Conservation (phyloP, 2,113 vertebrate genomes). For the Ailurus styani region DNA sequence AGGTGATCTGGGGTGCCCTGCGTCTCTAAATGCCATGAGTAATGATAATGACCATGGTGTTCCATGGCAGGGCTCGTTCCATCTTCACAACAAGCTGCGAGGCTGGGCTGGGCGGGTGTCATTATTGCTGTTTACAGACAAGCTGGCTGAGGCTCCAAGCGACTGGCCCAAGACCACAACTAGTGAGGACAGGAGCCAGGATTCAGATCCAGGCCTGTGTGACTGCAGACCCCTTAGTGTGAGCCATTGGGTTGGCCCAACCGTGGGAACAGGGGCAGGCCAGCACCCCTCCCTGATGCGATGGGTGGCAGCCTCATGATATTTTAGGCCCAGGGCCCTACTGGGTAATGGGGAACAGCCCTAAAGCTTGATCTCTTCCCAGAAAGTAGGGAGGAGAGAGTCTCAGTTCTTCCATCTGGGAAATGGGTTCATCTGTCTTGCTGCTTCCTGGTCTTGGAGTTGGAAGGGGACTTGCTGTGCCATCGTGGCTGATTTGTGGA, state of each 20-base stretch:
- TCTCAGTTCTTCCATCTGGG: background rate
- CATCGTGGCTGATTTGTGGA: background rate
- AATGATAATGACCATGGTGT: background rate
- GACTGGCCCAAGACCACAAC: background rate
- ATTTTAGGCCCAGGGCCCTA: background rate
- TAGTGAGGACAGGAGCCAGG: background rate
- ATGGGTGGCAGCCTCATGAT: background rate
- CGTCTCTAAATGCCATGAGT: slow-evolving; percentile 61
- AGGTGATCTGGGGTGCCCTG: background rate
- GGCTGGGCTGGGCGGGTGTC: background rate
- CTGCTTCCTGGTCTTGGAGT: background rate
- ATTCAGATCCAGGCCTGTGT: background rate
- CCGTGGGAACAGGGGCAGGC: background rate
- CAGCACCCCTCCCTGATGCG: background rate
- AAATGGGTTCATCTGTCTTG: background rate
- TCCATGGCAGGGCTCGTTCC: background rate
- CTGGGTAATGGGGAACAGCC: background rate
- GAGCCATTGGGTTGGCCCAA: background rate
- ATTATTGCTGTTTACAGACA: slow-evolving; percentile 39
- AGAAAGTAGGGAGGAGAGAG: background rate
- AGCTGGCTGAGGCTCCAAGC: background rate
- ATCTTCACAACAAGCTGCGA: background rate
- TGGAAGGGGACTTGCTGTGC: background rate
- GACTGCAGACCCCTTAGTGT: background rate
- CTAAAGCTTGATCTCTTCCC: background rate